Conservation (phyloP, 2,888 invertebrate genomes). For the Pristionchus maxplancki region DNA sequence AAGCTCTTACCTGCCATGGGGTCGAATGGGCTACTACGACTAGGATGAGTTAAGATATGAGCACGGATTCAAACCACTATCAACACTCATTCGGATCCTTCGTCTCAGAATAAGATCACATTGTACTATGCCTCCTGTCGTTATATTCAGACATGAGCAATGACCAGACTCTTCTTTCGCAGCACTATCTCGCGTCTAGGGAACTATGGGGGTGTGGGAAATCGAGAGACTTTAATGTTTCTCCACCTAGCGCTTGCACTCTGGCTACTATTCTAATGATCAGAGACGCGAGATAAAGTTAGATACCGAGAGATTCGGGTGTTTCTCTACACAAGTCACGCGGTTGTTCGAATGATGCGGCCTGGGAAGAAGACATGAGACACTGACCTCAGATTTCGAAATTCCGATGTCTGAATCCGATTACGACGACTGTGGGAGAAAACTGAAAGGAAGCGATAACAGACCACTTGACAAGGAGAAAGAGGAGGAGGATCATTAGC, state of each 20-base stretch:
- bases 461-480: background rate
- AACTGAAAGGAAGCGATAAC: conserved; percentile 7
- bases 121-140: background rate
- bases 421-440: background rate
- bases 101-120: too few species aligned
- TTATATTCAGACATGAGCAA: too few species aligned
- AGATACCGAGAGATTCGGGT: background rate
- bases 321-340: background rate
- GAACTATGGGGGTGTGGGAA: too few species aligned
- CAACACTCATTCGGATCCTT: too few species aligned
- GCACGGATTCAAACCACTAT: background rate
- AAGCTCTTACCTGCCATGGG: too few species aligned
- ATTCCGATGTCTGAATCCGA: background rate
- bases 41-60: too few species aligned
- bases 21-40: too few species aligned
- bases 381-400: background rate
- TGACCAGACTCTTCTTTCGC: too few species aligned
- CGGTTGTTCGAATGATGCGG: background rate
- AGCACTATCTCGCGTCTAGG: too few species aligned
- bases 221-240: too few species aligned
- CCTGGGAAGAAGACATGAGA: background rate
- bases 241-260: background rate
- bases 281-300: background rate
- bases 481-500: too few species aligned
- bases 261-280: background rate